Evolutionary conservation across 2,797 vertebrate genomes (phyloP).

Genomic region (Melanotaenia parkinsoni): DNA sequence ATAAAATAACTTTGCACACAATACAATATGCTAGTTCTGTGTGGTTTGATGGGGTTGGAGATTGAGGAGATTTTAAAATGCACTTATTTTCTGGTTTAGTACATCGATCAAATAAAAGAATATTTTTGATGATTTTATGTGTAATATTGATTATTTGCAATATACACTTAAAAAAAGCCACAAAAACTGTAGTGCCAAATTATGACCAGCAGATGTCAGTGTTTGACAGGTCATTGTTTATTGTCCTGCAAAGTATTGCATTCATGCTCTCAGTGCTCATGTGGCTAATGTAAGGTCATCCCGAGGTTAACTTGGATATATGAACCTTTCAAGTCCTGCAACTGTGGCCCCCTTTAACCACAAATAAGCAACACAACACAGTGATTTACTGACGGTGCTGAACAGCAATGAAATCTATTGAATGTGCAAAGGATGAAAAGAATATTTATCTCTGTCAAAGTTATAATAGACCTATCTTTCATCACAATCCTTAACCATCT

Average conservation of each 20-base stretch:
- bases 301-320: slow-evolving; percentile 26
- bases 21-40: neutral
- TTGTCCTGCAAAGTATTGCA: neutral
- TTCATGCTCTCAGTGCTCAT: slow-evolving; percentile 8
- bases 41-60: neutral
- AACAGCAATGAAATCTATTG: neutral
- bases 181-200: neutral
- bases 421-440: neutral
- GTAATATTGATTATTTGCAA: neutral
- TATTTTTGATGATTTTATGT: neutral
- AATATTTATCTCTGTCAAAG: neutral
- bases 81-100: neutral
- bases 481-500: slow-evolving; percentile 9
- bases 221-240: slow-evolving; percentile 34
- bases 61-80: neutral
- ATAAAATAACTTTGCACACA: neutral
- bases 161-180: neutral
- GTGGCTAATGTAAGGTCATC: slow-evolving; percentile 32
- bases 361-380: slow-evolving; percentile 9
- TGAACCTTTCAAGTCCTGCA: slow-evolving; percentile 16
- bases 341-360: neutral
- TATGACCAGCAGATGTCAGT: slow-evolving; percentile 74
- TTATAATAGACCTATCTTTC: slow-evolving; percentile 3
- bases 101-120: neutral
- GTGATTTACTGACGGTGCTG: neutral